Evolutionary conservation across 2,888 invertebrate species (phyloP).

Genomic region (Dendrolimus pini): DNA sequence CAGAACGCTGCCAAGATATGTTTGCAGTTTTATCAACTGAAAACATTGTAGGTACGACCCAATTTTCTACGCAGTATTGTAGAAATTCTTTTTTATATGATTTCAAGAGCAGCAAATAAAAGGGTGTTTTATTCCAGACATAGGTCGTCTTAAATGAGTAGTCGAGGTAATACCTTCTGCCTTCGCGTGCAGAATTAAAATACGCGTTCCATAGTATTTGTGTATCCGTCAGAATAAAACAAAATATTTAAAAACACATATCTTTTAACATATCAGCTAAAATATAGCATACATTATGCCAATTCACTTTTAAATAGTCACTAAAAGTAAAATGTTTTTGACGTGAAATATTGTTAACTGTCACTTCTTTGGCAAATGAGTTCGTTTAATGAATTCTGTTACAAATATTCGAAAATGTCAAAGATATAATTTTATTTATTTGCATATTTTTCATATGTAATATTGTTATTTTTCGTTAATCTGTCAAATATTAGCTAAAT

Average conservation of each 20-base stretch:
- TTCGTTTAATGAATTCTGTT: neutral
- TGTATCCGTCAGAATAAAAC: conserved; percentile 11
- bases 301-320: conserved; percentile 2
- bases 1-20: conserved; percentile 20
- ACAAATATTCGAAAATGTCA: too few relatives aligned
- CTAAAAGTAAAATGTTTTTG: neutral
- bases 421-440: too few relatives aligned
- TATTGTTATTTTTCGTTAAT: too few relatives aligned
- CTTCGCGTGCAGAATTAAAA: conserved; percentile 23
- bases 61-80: conserved; percentile 4
- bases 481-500: too few relatives aligned
- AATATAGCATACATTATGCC: conserved; percentile 8
- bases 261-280: neutral
- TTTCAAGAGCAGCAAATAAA: conserved; percentile 8
- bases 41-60: conserved; percentile 5
- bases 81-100: conserved; percentile 5
- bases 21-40: conserved; percentile 9
- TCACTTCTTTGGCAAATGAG: neutral
- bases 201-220: conserved; percentile 10
- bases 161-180: conserved; percentile 28
- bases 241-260: neutral
- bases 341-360: neutral
- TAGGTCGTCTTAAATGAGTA: conserved; percentile 44
- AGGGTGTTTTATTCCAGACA: conserved; percentile 21
- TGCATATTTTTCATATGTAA: too few relatives aligned